A percentile compares a stretch with the other conserved stretches of the same genome.
Evolutionary conservation across 2,113 vertebrate species (phyloP).

Genomic region (Vulpes lagopus): DNA sequence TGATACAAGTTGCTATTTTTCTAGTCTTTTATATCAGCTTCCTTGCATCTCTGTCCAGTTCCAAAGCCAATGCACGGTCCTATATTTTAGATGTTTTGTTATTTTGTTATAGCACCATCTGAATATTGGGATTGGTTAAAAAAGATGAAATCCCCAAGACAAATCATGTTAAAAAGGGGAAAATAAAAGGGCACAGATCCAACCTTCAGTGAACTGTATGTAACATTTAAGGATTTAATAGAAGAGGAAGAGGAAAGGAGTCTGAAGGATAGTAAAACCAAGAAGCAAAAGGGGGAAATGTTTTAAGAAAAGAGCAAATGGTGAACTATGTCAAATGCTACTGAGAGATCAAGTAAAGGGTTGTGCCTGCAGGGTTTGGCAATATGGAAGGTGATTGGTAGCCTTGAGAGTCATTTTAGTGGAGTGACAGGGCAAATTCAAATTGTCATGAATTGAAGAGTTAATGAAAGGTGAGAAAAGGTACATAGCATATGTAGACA

Average conservation of each 20-base stretch:
- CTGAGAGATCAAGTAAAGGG: not conserved
- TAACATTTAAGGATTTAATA: slow-evolving; percentile 13
- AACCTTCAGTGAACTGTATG: not conserved
- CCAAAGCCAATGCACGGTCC: not conserved
- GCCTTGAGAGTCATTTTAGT: slow-evolving; percentile 1
- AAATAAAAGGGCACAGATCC: not conserved
- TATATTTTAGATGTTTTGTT: slow-evolving; percentile 12
- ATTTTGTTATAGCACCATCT: slow-evolving; percentile 28
- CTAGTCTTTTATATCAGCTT: slow-evolving; percentile 35
- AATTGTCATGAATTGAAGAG: slow-evolving; percentile 8
- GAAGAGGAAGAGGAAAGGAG: slow-evolving; percentile 10
- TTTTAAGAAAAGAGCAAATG: slow-evolving; percentile 26
- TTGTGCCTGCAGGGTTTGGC: not conserved
- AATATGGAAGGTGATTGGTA: not conserved
- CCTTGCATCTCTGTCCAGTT: not conserved
- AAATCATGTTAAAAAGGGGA: slow-evolving; percentile 37
- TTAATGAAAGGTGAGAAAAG: slow-evolving; percentile 22
- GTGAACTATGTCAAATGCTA: not conserved
- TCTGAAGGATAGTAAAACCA: not conserved
- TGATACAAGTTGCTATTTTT: slow-evolving; percentile 17
- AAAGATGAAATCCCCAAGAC: slow-evolving; percentile 29
- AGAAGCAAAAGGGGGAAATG: not conserved
- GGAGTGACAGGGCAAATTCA: not conserved
- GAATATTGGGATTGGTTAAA: slow-evolving; percentile 31
- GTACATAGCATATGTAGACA: not conserved